A percentile compares a stretch with the other conserved stretches of the same genome.
Conservation (phyloP, 2,888 invertebrate genomes). For the Mylabris sibirica region DNA sequence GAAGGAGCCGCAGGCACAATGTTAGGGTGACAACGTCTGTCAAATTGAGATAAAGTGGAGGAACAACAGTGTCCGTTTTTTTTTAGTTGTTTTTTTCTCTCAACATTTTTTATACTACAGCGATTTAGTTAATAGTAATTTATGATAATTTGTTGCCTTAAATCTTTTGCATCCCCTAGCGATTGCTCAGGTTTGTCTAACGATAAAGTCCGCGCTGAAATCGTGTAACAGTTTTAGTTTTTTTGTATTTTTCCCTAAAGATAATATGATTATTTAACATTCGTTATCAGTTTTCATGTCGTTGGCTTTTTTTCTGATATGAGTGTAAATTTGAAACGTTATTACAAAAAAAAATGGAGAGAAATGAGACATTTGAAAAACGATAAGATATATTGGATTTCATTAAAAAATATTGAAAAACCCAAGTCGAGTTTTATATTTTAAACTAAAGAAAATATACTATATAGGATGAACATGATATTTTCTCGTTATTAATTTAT, state of each 20-base stretch:
- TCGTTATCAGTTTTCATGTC: conserved; percentile 7
- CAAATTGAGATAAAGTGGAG: too few species aligned
- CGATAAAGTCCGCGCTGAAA: background rate
- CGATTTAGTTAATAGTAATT: background rate
- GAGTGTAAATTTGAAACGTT: conserved; percentile 31
- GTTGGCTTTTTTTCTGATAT: background rate
- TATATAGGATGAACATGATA: conserved; percentile 27
- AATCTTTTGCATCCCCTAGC: background rate
- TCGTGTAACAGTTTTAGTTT: too few species aligned
- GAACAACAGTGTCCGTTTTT: too few species aligned
- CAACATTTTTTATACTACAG: too few species aligned
- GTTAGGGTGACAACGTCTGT: background rate
- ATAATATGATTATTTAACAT: background rate
- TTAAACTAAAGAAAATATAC: background rate
- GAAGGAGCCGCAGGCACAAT: background rate
- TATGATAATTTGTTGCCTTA: background rate
- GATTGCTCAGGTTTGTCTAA: background rate
- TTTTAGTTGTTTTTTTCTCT: too few species aligned
- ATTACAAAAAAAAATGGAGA: conserved; percentile 19
- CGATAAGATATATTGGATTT: conserved; percentile 34
- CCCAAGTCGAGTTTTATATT: conserved; percentile 9
- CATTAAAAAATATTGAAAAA: conserved; percentile 23
- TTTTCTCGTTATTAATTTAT: conserved; percentile 32
- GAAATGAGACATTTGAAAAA: conserved; percentile 33
- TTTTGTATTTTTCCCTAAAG: background rate